Percentiles rank a stretch among this genome's conserved stretches.
Evolutionary conservation across 2,888 invertebrate genomes (phyloP).

Genomic region (Agrotis exclamationis): DNA sequence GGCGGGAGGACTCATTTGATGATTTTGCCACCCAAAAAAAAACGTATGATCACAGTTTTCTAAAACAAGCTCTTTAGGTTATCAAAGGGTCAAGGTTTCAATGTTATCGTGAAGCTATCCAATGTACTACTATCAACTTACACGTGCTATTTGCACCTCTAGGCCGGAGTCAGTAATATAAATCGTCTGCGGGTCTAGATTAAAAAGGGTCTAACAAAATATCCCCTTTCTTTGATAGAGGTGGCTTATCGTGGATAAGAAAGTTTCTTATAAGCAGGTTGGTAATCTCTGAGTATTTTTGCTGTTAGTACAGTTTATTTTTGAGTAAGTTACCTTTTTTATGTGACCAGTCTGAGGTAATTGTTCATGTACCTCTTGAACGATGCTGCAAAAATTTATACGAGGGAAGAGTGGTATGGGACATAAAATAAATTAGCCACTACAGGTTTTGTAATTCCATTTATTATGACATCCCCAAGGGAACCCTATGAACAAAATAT

Average conservation of each 20-base stretch:
- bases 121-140: not conserved
- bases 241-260: conserved; percentile 36
- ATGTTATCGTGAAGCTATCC: not conserved
- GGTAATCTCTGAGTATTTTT: not conserved
- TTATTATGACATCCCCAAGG: too few relatives aligned
- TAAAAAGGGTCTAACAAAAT: conserved; percentile 26
- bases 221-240: conserved; percentile 2
- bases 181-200: conserved; percentile 44
- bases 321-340: not conserved
- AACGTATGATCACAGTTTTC: too few relatives aligned
- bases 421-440: too few relatives aligned
- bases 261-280: conserved; percentile 11
- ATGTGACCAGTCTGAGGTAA: too few relatives aligned
- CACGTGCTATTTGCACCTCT: conserved; percentile 3
- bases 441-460: too few relatives aligned
- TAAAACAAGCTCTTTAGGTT: not conserved
- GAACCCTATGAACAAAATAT: too few relatives aligned
- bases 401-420: too few relatives aligned
- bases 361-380: too few relatives aligned
- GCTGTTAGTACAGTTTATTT: not conserved
- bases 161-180: conserved; percentile 20
- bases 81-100: not conserved
- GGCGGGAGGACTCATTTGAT: too few relatives aligned
- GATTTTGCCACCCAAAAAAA: too few relatives aligned
- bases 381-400: too few relatives aligned